These are phyloP conservation scores for Dolichallabes microphthalmus DNA, from an alignment of 2,113 vertebrate genomes.

Conservation along the genomic window DNA sequence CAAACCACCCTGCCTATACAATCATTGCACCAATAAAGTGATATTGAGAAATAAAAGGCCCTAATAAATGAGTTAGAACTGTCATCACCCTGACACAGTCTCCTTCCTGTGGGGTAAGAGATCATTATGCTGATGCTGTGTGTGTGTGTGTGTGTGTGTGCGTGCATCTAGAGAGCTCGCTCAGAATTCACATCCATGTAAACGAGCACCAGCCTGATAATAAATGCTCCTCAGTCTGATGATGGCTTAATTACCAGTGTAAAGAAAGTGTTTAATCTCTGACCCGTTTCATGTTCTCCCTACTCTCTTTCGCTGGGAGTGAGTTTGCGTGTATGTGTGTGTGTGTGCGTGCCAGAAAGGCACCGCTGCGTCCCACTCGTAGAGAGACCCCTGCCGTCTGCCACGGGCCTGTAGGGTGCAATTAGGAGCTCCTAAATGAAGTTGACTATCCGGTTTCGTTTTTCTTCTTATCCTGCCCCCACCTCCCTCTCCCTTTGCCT, in stretches of 20 bases:
- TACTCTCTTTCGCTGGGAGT: constrained; percentile 39
- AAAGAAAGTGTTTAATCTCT: constrained; percentile 61
- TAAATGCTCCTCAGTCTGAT: constrained; percentile 54
- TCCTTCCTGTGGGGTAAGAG: constrained; percentile 46
- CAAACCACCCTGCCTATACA: constrained; percentile 48
- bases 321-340: constrained; percentile 35
- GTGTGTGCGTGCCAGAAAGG: constrained; percentile 34
- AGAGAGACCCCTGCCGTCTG: constrained; percentile 48
- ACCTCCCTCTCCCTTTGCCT: constrained; percentile 33
- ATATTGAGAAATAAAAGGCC: constrained; percentile 50
- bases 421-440: constrained; percentile 59
- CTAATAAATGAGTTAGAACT: constrained; percentile 54
- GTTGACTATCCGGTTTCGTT: constrained; percentile 54
- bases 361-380: constrained; percentile 52
- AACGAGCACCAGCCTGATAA: constrained; percentile 45
- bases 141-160: constrained; percentile 38
- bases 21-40: constrained; percentile 51
- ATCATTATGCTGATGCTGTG: constrained; percentile 52
- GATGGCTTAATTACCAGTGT: constrained; percentile 56
- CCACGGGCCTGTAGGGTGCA: constrained; percentile 55
- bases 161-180: constrained; percentile 38
- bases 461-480: constrained; percentile 46
- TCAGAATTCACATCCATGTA: constrained; percentile 52
- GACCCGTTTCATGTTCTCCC: constrained; percentile 54
- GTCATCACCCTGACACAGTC: constrained; percentile 44